Evolutionary conservation across 2,797 vertebrate species (phyloP), one percentile per base, ranked within the genome.

Genomic region (Aulostomus chinensis): DNA sequence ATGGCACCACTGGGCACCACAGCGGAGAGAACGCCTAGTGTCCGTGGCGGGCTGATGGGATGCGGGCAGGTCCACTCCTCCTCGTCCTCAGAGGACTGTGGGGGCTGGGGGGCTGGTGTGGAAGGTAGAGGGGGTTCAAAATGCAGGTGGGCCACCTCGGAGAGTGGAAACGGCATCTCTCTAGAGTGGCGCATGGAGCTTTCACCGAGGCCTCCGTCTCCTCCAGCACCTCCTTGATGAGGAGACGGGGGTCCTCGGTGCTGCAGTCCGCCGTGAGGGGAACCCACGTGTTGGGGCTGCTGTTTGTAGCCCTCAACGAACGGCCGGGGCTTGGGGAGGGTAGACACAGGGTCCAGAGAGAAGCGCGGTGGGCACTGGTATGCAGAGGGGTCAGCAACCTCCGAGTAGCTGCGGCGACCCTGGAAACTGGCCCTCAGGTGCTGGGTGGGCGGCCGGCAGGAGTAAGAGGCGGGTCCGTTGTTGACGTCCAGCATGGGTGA

Each of bases 341-440:
- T 97, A 53, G 94, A 93, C 4, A 95, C 93, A 0, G 94, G 93
- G 78, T 95, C 95, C 66, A 96, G 89, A 76, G 94, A 91, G 65
- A 95, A 93, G 58, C 93, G 88, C 9, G 92, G 90, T 4, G 89
- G 89, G 64, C 94, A 92, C 72, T 93, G 93, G 79, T 97, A 96
- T 28, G 92, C 88, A 0, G 94, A 94, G 7, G 94, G 93, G 83
- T 96, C 95, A 0, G 90, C 90, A 28, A 96, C 92, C 89, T 99
- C 96, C 0, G 96, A 99, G 86, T 98, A 98, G 62, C 96, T 98
- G 45, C 96, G 93, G 0, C 95, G 93, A 10, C 95, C 95, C 68
- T 97, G 96, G 88, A 98, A 98, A 61, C 94, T 95, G 25, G 96
- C 96, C 38, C 96, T 92, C 73, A 94, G 91, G 84, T 95, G 95